Conservation (phyloP, 2,113 vertebrate species). For the Ascaphus truei region DNA sequence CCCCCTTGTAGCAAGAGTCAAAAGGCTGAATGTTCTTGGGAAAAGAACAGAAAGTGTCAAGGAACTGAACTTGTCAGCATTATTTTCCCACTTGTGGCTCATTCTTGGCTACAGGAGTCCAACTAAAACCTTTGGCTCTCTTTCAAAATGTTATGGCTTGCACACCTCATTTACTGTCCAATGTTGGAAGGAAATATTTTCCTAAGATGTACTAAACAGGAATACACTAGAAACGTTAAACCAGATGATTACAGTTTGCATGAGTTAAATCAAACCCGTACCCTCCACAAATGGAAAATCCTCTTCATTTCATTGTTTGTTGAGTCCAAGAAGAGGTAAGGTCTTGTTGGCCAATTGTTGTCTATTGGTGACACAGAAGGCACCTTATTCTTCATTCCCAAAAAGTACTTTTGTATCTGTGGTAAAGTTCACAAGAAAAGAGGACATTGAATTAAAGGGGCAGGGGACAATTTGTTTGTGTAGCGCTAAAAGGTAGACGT, state of each 20-base stretch:
- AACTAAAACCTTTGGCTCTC: not conserved
- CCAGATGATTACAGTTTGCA: not conserved
- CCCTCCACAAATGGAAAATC: constrained; percentile 96
- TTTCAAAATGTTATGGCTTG: not conserved
- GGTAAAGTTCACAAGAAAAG: constrained; percentile 44
- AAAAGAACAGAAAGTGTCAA: not conserved
- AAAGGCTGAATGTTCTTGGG: no score
- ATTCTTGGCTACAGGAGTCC: not conserved
- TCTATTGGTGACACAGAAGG: constrained; percentile 93
- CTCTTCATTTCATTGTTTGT: constrained; percentile 82
- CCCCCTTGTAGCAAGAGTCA: no score
- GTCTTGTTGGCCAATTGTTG: constrained; percentile 84
- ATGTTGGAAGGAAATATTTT: constrained; percentile 3
- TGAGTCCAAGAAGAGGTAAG: constrained; percentile 85
- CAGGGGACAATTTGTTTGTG: no score
- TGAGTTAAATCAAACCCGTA: constrained; percentile 47
- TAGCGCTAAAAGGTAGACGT: no score
- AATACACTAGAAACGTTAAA: constrained; percentile 17
- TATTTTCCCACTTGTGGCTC: constrained; percentile 3
- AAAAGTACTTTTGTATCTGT: constrained; percentile 93
- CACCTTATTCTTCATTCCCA: constrained; percentile 81
- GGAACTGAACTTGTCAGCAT: not conserved
- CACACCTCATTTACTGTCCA: constrained; percentile 1
- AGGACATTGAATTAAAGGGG: no score
- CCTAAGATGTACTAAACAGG: constrained; percentile 19